Percentiles rank a stretch among this genome's conserved stretches.
These are phyloP conservation scores for Lycophotia porphyrea DNA, from an alignment of 2,888 invertebrate species.

Conservation along the genomic window DNA sequence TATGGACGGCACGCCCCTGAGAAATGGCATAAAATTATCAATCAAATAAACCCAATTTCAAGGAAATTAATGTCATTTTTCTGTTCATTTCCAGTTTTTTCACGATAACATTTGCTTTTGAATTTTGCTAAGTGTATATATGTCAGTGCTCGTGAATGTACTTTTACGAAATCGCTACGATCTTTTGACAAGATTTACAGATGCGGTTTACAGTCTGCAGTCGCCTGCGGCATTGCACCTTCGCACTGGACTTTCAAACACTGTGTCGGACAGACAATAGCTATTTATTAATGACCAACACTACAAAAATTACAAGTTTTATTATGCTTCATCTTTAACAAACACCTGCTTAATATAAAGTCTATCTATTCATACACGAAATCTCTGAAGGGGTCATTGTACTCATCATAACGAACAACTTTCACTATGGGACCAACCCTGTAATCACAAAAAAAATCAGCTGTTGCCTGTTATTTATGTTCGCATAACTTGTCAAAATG, in stretches of 20 bases:
- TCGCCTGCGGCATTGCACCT: background rate
- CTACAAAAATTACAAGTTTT: background rate
- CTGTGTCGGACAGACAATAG: background rate
- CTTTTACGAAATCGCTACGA: background rate
- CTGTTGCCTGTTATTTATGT: too few species aligned
- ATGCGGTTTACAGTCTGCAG: background rate
- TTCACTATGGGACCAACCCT: too few species aligned
- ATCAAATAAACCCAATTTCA: too few species aligned
- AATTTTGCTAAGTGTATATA: background rate
- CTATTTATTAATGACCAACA: background rate
- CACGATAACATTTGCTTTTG: background rate
- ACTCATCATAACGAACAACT: too few species aligned
- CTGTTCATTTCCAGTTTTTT: too few species aligned
- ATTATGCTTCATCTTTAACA: background rate
- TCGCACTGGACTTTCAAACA: background rate
- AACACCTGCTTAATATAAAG: conserved; percentile 13
- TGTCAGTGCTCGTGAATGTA: background rate
- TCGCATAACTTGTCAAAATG: too few species aligned
- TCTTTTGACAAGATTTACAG: background rate
- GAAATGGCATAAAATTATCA: too few species aligned
- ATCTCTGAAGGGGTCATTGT: too few species aligned
- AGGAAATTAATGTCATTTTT: too few species aligned
- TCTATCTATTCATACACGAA: too few species aligned
- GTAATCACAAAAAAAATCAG: too few species aligned
- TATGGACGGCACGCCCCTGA: too few species aligned